Base-by-base conservation (phyloP, 2,888 invertebrate genomes). In the Melitaea athalia region DNA sequence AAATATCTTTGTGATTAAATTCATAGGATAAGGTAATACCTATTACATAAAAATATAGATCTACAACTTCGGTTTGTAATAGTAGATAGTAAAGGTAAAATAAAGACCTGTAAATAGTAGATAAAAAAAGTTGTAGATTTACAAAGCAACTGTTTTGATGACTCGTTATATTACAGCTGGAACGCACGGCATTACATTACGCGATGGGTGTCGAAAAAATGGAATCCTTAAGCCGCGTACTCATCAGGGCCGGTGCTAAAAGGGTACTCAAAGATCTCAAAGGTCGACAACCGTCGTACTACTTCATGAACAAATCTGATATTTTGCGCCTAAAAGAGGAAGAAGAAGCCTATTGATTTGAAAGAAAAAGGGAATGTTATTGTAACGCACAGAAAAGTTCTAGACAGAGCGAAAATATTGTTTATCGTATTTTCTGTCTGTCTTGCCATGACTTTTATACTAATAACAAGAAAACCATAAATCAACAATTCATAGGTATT, bases 301-400 rank as follows among this genome's bases (percentile, higher is more conserved):
- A 98, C 88, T 98, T 97, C 84, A 97, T 98, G 95, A 97, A 98
- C 85, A 97, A 97, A 85, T 96, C 97, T 0, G 98, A 98, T 75
- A 97, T 98, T 79, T 89, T 96, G 72, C 94, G 96, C 72, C 94
- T 98, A 55, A 97, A 97, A 83, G 96, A 97, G 79, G 97, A 98
- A 84, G 97, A 98, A 80, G 95, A 96, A 76, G 91, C 93, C 33
- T 94, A 94, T 81, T 94, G 73, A 72, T 53, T 12, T 52, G 52
- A 10, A 52, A 33, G n/a, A n/a, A n/a, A n/a, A 33, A 8, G 14
- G 33, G 55, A 55, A 55, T 17, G 17, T 55, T 55, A n/a, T n/a
- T 0, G 14, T 15, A 55, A 55, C n/a, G n/a, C 10, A n/a, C 33
- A 33, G 14, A 5, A 50, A 50, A 50, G 7, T 15, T 50, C 14